These are phyloP conservation scores for Numenius arquata DNA, from an alignment of 2,113 vertebrate genomes.

Conservation along the genomic window DNA sequence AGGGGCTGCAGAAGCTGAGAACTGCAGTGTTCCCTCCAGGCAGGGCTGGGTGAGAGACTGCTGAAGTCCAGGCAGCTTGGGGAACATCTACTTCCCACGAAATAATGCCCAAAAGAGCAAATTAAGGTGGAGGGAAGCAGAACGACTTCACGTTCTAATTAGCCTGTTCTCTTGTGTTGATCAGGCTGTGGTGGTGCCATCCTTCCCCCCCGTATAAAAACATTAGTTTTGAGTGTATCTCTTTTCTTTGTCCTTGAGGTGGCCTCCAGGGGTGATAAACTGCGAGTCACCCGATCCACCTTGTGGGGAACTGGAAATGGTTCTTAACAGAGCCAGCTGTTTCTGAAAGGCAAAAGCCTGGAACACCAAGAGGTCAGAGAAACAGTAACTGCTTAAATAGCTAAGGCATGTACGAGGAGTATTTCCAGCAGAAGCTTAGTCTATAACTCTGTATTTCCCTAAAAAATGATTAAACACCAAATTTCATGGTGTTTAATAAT, in stretches of 20 bases:
- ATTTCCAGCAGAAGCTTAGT: background rate
- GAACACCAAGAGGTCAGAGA: constrained; percentile 29
- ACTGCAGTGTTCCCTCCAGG: background rate
- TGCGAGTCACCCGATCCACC: constrained; percentile 90
- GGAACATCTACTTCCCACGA: background rate
- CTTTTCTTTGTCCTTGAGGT: constrained; percentile 88
- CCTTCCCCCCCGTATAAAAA: constrained; percentile 74
- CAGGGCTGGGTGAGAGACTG: background rate
- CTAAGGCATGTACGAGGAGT: background rate
- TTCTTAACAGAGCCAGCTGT: constrained; percentile 86
- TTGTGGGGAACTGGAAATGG: constrained; percentile 86
- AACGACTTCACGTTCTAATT: background rate
- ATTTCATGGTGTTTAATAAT: rapidly evolving
- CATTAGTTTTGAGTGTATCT: constrained; percentile 84
- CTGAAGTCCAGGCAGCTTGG: background rate
- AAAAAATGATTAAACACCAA: background rate
- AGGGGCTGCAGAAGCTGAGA: background rate
- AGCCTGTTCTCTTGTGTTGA: background rate
- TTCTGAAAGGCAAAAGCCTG: constrained; percentile 64
- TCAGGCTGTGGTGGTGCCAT: background rate
- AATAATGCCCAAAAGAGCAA: background rate
- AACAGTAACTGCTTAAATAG: background rate
- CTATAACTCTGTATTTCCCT: background rate
- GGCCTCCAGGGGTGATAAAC: constrained; percentile 92
- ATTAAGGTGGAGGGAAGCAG: background rate